A percentile compares a stretch with the other conserved stretches of the same genome.
These are phyloP conservation scores for Corythornis cristatus DNA, from an alignment of 2,113 vertebrate species.

Conservation along the genomic window DNA sequence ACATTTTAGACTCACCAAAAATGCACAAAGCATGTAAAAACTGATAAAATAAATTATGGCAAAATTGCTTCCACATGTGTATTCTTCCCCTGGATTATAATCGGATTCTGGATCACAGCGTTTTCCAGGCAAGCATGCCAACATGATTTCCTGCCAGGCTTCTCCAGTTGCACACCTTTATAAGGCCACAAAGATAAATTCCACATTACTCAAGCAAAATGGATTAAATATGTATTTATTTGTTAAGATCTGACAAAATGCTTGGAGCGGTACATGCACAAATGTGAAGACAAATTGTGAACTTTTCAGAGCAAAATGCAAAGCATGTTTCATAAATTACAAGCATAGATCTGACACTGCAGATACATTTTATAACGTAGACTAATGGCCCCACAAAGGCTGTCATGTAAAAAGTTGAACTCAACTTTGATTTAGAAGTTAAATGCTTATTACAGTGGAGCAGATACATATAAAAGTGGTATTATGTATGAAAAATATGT, in stretches of 20 bases:
- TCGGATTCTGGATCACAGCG: constrained; percentile 95
- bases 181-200: constrained; percentile 11
- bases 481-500: background rate
- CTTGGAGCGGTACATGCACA: background rate
- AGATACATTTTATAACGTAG: background rate
- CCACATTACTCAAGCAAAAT: background rate
- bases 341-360: background rate
- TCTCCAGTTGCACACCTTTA: constrained; percentile 96
- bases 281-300: background rate
- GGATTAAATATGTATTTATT: background rate
- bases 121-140: constrained; percentile 94
- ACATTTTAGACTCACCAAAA: constrained; percentile 83
- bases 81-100: constrained; percentile 90
- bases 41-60: constrained; percentile 98
- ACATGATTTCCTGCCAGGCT: constrained; percentile 98
- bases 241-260: background rate
- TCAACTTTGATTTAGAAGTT: background rate
- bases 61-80: constrained; percentile 94
- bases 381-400: background rate
- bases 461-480: background rate
- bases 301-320: background rate
- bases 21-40: constrained; percentile 99
- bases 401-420: background rate
- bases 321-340: background rate
- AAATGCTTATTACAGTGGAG: background rate